Percentiles rank a stretch among this genome's conserved stretches.
phyloP scores from a whole-genome alignment of 2,113 vertebrate species.

The Otis tarda region DNA sequence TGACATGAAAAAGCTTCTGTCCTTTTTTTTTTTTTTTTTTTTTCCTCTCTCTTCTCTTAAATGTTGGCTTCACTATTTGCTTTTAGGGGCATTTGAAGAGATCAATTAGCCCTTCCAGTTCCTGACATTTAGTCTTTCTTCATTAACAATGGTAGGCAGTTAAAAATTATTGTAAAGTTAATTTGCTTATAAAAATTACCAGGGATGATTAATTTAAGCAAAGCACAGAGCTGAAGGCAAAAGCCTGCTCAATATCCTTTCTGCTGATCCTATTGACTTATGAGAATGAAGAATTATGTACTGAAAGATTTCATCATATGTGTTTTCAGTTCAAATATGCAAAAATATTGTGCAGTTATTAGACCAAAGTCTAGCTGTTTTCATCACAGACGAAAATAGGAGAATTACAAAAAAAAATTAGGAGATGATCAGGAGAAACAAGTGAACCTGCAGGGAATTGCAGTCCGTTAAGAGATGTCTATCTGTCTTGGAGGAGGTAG shows the following conservation, averaged over 20 bases:
- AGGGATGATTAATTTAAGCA: not conserved
- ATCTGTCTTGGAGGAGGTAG: not conserved
- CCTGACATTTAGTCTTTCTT: not conserved
- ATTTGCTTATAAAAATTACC: not conserved
- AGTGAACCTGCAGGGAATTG: not conserved
- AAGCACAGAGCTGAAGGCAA: not conserved
- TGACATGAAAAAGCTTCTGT: not conserved
- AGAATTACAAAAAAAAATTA: not conserved
- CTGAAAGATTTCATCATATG: not conserved
- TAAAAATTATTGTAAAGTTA: not conserved
- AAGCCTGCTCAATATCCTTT: not conserved
- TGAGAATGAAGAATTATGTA: not conserved
- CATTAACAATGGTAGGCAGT: not conserved
- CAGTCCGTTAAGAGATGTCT: not conserved
- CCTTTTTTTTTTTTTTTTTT: not conserved
- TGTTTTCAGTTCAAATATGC: not conserved
- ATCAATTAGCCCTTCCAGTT: not conserved
- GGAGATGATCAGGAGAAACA: not conserved
- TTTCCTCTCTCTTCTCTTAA: not conserved
- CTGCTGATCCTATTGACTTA: not conserved
- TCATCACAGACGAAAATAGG: not conserved
- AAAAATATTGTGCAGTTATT: not conserved
- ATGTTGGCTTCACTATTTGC: not conserved
- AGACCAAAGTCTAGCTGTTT: rapidly evolving
- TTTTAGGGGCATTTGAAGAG: not conserved